These are phyloP conservation scores for Oreochromis niloticus DNA, from an alignment of 2,113 vertebrate genomes.

Conservation along the genomic window DNA sequence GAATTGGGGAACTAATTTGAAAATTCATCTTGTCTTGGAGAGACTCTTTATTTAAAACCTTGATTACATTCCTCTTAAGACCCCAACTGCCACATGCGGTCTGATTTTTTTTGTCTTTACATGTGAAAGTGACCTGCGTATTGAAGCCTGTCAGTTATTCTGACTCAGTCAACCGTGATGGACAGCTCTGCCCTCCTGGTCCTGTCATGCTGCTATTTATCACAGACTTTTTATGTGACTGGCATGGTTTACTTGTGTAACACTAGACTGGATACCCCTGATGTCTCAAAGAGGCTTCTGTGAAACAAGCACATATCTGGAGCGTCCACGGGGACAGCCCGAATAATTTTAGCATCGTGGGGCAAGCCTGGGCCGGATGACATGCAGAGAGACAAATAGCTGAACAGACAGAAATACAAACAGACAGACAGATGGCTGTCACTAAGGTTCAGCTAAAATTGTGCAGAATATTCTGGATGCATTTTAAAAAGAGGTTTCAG, in stretches of 20 bases:
- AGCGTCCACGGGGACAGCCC: slow-evolving; percentile 43
- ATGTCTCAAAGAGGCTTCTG: slow-evolving; percentile 20
- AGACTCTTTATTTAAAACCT: not conserved
- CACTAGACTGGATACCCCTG: slow-evolving; percentile 21
- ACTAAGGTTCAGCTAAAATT: not conserved
- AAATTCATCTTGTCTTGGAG: not conserved
- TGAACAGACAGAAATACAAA: not conserved
- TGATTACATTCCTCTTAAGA: not conserved
- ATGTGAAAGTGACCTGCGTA: not conserved
- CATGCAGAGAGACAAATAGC: not conserved
- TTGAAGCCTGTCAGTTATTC: not conserved
- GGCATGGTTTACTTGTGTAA: not conserved
- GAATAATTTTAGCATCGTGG: slow-evolving; percentile 42
- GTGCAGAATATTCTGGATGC: not conserved
- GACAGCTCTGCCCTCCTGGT: not conserved
- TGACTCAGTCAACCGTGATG: not conserved
- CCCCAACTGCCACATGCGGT: not conserved
- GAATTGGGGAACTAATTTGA: not conserved
- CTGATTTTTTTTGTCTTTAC: not conserved
- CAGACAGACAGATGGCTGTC: not conserved
- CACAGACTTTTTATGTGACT: not conserved
- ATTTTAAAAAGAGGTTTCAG: not conserved
- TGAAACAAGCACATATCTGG: slow-evolving; percentile 25
- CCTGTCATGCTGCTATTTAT: not conserved
- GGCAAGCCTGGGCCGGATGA: slow-evolving; percentile 28